phyloP scores from a whole-genome alignment of 1,140 invertebrate genomes.

The Monomorium pharaonis region DNA sequence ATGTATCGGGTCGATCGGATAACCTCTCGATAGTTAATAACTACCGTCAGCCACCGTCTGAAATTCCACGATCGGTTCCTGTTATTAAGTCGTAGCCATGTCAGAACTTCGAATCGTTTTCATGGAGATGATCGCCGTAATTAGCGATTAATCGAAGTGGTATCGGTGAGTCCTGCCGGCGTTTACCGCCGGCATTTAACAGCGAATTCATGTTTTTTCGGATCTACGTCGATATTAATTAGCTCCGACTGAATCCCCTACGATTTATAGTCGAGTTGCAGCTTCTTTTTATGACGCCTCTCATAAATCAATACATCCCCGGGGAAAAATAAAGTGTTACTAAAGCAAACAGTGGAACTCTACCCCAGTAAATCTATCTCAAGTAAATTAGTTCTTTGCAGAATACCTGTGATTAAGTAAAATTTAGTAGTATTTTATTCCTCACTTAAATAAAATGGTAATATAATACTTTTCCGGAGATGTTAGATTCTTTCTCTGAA shows the following conservation, averaged over 20 bases:
- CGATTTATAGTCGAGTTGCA: constrained; percentile 2
- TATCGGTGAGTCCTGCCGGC: constrained; percentile 52
- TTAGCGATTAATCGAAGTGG: constrained; percentile 80
- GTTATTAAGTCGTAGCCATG: constrained; percentile 78
- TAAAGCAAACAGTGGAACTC: constrained; percentile 42
- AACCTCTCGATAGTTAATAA: constrained; percentile 80
- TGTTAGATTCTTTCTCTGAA: background rate
- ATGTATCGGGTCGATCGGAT: constrained; percentile 70
- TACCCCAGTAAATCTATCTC: constrained; percentile 21
- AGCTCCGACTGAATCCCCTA: background rate
- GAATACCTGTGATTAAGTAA: constrained; percentile 12
- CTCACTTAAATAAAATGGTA: background rate
- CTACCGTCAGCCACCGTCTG: constrained; percentile 73
- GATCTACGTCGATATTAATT: constrained; percentile 45
- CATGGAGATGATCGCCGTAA: constrained; percentile 77
- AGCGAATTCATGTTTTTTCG: constrained; percentile 38
- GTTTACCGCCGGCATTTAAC: constrained; percentile 24
- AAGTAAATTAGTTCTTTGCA: constrained; percentile 23
- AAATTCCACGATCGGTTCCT: constrained; percentile 79
- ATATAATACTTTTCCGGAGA: background rate
- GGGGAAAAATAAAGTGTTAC: constrained; percentile 35
- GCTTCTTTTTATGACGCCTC: constrained; percentile 46
- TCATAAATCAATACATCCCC: constrained; percentile 44
- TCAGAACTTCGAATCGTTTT: constrained; percentile 73
- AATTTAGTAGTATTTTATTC: constrained; percentile 40